Evolutionary conservation across 2,113 vertebrate genomes (phyloP).

Genomic region (Eulacestoma nigropectus): DNA sequence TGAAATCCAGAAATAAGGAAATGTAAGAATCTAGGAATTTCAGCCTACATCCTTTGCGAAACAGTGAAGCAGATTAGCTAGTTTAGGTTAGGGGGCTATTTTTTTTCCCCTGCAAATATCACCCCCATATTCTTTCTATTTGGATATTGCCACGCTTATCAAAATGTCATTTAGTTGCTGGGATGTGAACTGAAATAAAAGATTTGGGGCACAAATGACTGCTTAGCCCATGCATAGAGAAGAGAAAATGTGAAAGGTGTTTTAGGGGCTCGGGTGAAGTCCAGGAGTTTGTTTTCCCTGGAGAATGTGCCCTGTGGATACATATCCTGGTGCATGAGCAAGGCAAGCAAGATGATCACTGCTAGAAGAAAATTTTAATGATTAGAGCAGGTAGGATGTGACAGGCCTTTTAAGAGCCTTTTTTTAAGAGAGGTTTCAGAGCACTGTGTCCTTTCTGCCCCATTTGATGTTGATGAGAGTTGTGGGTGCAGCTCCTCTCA

Average conservation of each 20-base stretch:
- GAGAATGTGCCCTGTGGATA: neutral
- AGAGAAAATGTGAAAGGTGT: neutral
- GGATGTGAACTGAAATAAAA: neutral
- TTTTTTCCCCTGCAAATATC: neutral
- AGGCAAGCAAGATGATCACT: neutral
- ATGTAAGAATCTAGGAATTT: neutral
- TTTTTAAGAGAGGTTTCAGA: neutral
- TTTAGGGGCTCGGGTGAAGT: neutral
- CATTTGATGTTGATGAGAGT: neutral
- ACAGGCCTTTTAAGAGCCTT: neutral
- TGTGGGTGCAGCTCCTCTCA: neutral
- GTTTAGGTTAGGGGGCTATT: accelerated
- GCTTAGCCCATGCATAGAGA: neutral
- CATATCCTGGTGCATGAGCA: neutral
- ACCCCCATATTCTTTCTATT: neutral
- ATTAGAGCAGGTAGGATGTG: neutral
- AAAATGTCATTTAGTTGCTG: neutral
- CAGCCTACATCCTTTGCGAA: neutral
- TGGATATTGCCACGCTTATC: neutral
- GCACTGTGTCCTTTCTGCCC: neutral
- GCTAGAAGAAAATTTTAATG: neutral
- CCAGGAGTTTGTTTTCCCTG: neutral
- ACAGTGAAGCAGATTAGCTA: neutral
- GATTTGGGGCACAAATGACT: neutral
- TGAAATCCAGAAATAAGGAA: neutral